A percentile compares a stretch with the other conserved stretches of the same genome.
These are phyloP conservation scores for Phaedon cochleariae DNA, from an alignment of 2,888 invertebrate species.

Conservation along the genomic window DNA sequence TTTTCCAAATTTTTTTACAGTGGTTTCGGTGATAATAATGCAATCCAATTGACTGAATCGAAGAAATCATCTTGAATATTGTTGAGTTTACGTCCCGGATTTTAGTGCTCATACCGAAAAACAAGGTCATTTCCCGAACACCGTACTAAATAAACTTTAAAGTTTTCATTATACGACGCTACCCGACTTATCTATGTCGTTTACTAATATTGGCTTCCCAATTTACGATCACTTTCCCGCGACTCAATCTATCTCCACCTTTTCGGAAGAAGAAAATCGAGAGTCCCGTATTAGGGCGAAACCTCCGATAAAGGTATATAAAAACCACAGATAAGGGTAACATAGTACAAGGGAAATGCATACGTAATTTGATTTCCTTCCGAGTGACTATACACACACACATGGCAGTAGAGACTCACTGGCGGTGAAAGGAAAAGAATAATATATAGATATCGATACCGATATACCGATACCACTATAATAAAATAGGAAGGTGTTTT, in stretches of 20 bases:
- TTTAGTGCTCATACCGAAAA: neutral
- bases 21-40: too few relatives aligned
- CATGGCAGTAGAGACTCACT: slow-evolving; percentile 4
- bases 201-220: slow-evolving; percentile 47
- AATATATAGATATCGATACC: neutral
- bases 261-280: slow-evolving; percentile 23
- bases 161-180: slow-evolving; percentile 36
- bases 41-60: too few relatives aligned
- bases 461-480: too few relatives aligned
- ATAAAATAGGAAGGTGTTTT: too few relatives aligned
- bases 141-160: slow-evolving; percentile 36
- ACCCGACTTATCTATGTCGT: slow-evolving; percentile 38
- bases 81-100: neutral
- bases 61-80: too few relatives aligned
- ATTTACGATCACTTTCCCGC: slow-evolving; percentile 51
- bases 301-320: slow-evolving; percentile 56
- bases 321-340: slow-evolving; percentile 56
- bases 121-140: slow-evolving; percentile 14
- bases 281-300: slow-evolving; percentile 13
- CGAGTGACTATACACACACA: slow-evolving; percentile 39
- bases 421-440: slow-evolving; percentile 25
- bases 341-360: slow-evolving; percentile 58
- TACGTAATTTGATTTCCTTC: slow-evolving; percentile 60
- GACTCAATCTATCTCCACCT: slow-evolving; percentile 54
- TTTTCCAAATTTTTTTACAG: too few relatives aligned